A percentile compares a stretch with the other conserved stretches of the same genome.
phyloP scores from a whole-genome alignment of 2,888 invertebrate genomes.

The Patella caerulea region DNA sequence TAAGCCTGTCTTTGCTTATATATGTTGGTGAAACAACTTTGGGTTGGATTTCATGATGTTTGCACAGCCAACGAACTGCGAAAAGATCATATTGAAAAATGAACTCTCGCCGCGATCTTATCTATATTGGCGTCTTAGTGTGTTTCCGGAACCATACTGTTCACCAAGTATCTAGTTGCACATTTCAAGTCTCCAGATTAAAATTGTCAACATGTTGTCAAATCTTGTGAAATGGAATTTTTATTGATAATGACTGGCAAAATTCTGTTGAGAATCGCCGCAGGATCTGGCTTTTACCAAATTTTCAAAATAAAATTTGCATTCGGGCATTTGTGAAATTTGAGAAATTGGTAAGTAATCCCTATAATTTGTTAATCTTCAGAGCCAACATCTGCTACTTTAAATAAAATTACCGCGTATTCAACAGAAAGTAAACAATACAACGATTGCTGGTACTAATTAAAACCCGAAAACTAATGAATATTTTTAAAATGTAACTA shows the following conservation, averaged over 20 bases:
- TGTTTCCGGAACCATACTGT: conserved; percentile 6
- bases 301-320: conserved; percentile 2
- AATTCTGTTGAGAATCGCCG: not conserved
- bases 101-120: not conserved
- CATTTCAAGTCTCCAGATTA: not conserved
- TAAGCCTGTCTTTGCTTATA: not conserved
- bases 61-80: not conserved
- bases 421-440: no score
- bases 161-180: conserved; percentile 6
- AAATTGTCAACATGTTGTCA: conserved; percentile 12
- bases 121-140: conserved; percentile 3
- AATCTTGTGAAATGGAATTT: conserved; percentile 3
- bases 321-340: not conserved
- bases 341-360: conserved; percentile 3
- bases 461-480: no score
- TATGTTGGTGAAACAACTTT: not conserved
- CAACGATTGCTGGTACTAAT: no score
- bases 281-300: not conserved
- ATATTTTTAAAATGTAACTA: no score
- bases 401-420: no score
- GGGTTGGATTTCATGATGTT: not conserved
- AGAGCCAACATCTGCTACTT: no score
- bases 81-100: conserved; percentile 7
- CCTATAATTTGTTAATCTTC: no score
- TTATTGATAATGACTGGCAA: not conserved